Conservation (phyloP, 2,888 invertebrate species). For the Ochropleura plecta region DNA sequence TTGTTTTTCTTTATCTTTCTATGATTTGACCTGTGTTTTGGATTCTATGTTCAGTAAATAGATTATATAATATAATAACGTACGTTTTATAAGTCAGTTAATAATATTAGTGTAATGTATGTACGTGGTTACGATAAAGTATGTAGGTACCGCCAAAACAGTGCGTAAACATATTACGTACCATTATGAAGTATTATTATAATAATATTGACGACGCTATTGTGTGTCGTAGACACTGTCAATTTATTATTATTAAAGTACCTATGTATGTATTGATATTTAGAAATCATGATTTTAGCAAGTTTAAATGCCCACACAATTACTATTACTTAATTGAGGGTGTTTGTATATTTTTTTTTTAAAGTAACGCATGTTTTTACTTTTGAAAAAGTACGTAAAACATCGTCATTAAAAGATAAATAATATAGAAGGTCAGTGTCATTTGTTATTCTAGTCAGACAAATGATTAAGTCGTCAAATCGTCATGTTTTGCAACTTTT, state of each 20-base stretch:
- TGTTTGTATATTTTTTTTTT: background rate
- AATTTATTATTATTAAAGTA: conserved; percentile 24
- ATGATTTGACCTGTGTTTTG: background rate
- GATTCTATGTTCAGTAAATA: background rate
- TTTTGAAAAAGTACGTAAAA: background rate
- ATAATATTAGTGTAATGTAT: background rate
- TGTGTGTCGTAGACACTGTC: conserved; percentile 28
- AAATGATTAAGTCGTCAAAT: conserved; percentile 36
- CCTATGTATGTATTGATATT: conserved; percentile 18
- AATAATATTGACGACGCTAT: conserved; percentile 39
- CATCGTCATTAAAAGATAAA: conserved; percentile 12
- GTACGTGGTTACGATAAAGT: conserved; percentile 7
- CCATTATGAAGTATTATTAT: conserved; percentile 38
- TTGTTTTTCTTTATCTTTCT: background rate
- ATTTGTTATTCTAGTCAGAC: conserved; percentile 35
- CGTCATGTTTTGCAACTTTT: conserved; percentile 31
- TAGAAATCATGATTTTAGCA: background rate
- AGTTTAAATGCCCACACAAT: background rate
- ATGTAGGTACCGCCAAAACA: conserved; percentile 28
- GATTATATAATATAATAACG: background rate
- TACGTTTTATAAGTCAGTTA: background rate
- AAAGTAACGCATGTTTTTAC: background rate
- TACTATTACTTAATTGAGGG: background rate
- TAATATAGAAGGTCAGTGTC: background rate
- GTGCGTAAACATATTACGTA: conserved; percentile 30